Conservation (phyloP, 2,888 invertebrate species). For the Phortica okadai region DNA sequence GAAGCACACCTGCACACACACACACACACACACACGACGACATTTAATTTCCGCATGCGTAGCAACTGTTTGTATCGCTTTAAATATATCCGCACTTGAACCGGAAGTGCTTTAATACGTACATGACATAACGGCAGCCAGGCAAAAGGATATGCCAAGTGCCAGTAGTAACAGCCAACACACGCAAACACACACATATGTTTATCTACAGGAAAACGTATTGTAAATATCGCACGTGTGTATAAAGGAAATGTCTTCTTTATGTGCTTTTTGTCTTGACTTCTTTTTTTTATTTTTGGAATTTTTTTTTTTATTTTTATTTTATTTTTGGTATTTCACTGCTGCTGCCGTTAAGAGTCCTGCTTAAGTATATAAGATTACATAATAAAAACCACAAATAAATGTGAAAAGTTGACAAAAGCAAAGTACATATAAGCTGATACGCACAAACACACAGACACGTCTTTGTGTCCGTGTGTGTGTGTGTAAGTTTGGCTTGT, state of each 20-base stretch:
- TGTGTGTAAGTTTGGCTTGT: slow-evolving; percentile 33
- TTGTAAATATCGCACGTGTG: slow-evolving; percentile 29
- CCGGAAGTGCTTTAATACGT: slow-evolving; percentile 50
- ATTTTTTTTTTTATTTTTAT: slow-evolving; percentile 35
- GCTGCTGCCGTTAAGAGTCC: slow-evolving; percentile 44
- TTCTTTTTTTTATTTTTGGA: slow-evolving; percentile 31
- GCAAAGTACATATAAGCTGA: slow-evolving; percentile 6
- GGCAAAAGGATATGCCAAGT: not conserved
- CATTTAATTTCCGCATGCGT: slow-evolving; percentile 22
- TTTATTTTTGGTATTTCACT: slow-evolving; percentile 32
- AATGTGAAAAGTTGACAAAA: slow-evolving; percentile 48
- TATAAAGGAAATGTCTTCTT: slow-evolving; percentile 48
- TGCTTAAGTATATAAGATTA: slow-evolving; percentile 55
- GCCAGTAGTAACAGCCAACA: not conserved
- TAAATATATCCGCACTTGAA: slow-evolving; percentile 70
- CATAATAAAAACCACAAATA: slow-evolving; percentile 62
- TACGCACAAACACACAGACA: slow-evolving; percentile 33
- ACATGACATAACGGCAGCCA: not conserved
- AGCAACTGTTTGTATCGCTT: slow-evolving; percentile 54
- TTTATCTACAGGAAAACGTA: slow-evolving; percentile 54
- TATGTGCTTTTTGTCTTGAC: slow-evolving; percentile 37
- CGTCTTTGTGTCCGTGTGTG: not conserved
- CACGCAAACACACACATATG: slow-evolving; percentile 30
- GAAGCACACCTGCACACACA: not conserved
- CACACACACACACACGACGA: not conserved